Conservation (phyloP, 2,113 vertebrate species). For the Silurus glanis region DNA sequence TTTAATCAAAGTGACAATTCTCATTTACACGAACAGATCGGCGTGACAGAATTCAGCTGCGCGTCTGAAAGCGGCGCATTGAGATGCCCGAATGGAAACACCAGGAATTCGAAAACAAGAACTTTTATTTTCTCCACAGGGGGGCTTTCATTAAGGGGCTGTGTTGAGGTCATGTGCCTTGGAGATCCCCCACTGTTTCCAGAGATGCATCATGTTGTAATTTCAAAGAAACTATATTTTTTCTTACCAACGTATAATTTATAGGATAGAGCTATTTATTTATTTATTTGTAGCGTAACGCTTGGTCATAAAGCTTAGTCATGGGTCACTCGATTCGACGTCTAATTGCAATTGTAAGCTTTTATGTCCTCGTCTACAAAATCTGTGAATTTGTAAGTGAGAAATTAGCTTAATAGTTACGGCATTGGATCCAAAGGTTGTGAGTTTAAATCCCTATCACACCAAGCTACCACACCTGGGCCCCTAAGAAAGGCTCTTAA, state of each 20-base stretch:
- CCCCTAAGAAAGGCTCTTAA: too few relatives aligned
- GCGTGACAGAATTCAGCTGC: background rate
- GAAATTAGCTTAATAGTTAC: too few relatives aligned
- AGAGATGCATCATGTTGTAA: background rate
- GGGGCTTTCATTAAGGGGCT: background rate
- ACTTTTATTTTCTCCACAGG: background rate
- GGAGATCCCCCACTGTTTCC: background rate
- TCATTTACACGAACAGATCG: background rate
- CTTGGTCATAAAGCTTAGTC: background rate
- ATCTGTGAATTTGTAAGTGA: too few relatives aligned
- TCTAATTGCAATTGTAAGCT: background rate
- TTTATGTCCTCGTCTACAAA: background rate
- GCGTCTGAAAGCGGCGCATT: background rate
- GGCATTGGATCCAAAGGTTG: too few relatives aligned
- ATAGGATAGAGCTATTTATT: background rate
- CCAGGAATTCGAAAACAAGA: background rate
- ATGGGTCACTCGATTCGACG: background rate
- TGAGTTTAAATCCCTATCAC: too few relatives aligned
- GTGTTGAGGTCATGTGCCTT: background rate
- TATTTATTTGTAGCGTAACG: background rate
- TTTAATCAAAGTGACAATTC: conserved; percentile 5
- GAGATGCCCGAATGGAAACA: background rate
- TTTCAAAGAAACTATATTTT: background rate
- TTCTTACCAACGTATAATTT: background rate
- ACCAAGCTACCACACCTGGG: too few relatives aligned